phyloP scores from a whole-genome alignment of 2,797 vertebrate genomes.

The Cossypha caffra region DNA sequence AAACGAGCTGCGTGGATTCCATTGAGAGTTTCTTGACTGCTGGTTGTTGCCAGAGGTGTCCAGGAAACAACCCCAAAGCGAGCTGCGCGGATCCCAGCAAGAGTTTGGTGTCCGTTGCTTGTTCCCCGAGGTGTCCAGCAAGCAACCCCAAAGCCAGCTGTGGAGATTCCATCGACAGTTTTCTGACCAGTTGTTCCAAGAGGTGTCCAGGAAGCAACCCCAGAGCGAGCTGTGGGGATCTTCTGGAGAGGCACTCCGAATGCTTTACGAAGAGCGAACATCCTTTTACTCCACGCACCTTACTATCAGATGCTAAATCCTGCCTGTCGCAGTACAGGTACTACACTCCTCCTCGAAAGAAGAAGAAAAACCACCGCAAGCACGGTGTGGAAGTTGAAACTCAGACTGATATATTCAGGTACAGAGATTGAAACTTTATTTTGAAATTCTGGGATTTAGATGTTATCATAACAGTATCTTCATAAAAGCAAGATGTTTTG shows the following conservation, averaged over 20 bases:
- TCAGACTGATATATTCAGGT: conserved; percentile 83
- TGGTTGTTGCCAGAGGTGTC: no score
- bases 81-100: no score
- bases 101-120: no score
- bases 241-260: conserved; percentile 87
- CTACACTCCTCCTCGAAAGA: conserved; percentile 85
- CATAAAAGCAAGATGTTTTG: background rate
- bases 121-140: no score
- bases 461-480: background rate
- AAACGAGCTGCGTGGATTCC: no score
- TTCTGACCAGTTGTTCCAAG: no score
- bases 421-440: background rate
- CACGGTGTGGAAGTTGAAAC: conserved; percentile 71
- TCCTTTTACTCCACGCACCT: conserved; percentile 90
- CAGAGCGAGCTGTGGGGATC: conserved; percentile 63
- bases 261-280: conserved; percentile 82
- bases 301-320: conserved; percentile 87
- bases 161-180: no score
- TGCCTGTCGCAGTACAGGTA: conserved; percentile 87
- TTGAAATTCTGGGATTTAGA: background rate
- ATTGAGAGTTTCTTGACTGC: no score
- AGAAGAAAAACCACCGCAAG: conserved; percentile 42
- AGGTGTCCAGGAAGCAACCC: no score
- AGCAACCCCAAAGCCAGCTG: no score
- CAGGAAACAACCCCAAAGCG: no score